Base-by-base conservation (phyloP, 1,140 invertebrate species). In the Antheraea pernyi region DNA sequence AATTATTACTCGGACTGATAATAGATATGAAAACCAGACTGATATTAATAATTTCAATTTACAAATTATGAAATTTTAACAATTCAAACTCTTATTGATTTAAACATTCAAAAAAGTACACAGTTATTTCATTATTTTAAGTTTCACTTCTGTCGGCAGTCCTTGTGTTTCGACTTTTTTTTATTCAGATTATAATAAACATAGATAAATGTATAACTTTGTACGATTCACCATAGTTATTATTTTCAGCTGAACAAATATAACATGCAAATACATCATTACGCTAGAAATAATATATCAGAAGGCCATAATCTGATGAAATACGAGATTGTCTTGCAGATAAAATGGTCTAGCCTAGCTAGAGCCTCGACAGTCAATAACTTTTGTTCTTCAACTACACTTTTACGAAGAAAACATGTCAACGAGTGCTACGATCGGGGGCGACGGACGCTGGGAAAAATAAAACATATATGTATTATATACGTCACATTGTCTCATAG, bases 351-450 rank as follows among this genome's bases (percentile, higher is more conserved):
- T 48, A 68, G 59, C 19, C 67, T 48, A 19, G 59, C 16, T 16
- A 53, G 60, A 68, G 59, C 58, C 19, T 62, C 62, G 48, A 69
- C 65, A 59, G 22, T 64, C 61, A 65, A 65, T 59, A 65, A 64
- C 68, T 69, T 69, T 64, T 69, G 68, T 69, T 69, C 46, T 73
- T 72, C 70, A 68, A 68, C 39, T 68, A 62, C 62, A 53, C 48
- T 72, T 72, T 68, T 68, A 46, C 48, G 39, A 53, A 42, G 60
- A 73, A 73, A 73, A 73, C 64, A 67, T 69, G 71, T 46, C 67
- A 73, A 42, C 48, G 19, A 67, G 4, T 22, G 39, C 60, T 67
- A 30, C 36, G 61, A 73, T 36, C 39, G 39, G 71, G 64, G 39
- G 65, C 72, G 68, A 59, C 59, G 59, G 46, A 42, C 68, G 59